Percentiles rank a stretch among this genome's conserved stretches.
Evolutionary conservation across 2,797 vertebrate species (phyloP).

Genomic region (Brachyrhaphis roseni): DNA sequence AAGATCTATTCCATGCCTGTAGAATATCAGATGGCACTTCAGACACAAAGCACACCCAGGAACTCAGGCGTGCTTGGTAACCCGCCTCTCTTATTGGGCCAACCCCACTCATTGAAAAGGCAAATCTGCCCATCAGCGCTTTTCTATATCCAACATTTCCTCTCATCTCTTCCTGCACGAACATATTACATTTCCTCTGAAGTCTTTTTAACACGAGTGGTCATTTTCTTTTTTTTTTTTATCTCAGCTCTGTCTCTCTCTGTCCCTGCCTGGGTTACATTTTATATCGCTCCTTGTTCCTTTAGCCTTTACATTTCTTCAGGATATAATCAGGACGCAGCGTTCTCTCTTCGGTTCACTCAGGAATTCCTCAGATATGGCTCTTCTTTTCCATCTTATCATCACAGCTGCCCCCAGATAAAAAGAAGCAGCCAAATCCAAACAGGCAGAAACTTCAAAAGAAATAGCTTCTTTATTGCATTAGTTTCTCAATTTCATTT

Average conservation of each 20-base stretch:
- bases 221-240: not conserved
- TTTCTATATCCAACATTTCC: slow-evolving; percentile 58
- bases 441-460: slow-evolving; percentile 55
- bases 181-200: slow-evolving; percentile 53
- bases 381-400: slow-evolving; percentile 61
- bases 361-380: slow-evolving; percentile 55
- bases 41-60: slow-evolving; percentile 28
- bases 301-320: slow-evolving; percentile 39
- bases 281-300: slow-evolving; percentile 32
- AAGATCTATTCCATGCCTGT: slow-evolving; percentile 48
- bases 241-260: slow-evolving; percentile 26
- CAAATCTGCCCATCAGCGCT: slow-evolving; percentile 61
- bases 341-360: slow-evolving; percentile 54
- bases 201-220: slow-evolving; percentile 34
- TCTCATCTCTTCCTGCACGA: slow-evolving; percentile 51
- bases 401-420: slow-evolving; percentile 46
- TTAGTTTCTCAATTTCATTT: not conserved
- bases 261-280: slow-evolving; percentile 27
- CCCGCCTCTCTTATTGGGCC: slow-evolving; percentile 61
- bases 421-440: slow-evolving; percentile 55
- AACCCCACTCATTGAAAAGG: slow-evolving; percentile 46
- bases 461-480: slow-evolving; percentile 49
- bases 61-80: slow-evolving; percentile 53
- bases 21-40: slow-evolving; percentile 29
- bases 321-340: slow-evolving; percentile 43